phyloP scores from a whole-genome alignment of 2,113 vertebrate species.

The Pterophyllum scalare region DNA sequence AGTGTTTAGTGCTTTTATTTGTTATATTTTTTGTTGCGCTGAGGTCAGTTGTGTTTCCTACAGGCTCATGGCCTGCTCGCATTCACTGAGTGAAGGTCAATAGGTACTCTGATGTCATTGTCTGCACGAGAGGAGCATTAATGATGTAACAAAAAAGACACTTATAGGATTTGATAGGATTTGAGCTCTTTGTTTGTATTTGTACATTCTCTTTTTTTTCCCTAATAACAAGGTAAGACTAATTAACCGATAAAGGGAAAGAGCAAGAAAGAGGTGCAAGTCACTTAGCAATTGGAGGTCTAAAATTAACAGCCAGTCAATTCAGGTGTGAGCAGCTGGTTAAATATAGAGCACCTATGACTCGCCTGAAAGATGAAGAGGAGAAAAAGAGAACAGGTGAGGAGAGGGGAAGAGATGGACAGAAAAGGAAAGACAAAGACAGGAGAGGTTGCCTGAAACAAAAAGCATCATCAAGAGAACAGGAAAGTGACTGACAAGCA shows the following conservation, averaged over 20 bases:
- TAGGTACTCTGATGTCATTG: conserved; percentile 27
- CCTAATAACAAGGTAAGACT: background rate
- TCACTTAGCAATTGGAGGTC: conserved; percentile 53
- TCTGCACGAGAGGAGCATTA: background rate
- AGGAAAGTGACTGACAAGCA: conserved; percentile 22
- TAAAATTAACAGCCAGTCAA: conserved; percentile 71
- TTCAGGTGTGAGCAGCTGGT: conserved; percentile 39
- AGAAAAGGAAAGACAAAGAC: background rate
- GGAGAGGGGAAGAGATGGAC: conserved; percentile 4
- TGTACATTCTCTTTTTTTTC: conserved; percentile 3
- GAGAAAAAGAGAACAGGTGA: conserved; percentile 13
- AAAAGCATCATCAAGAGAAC: background rate
- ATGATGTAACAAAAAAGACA: background rate
- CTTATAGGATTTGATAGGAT: background rate
- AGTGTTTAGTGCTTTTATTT: conserved; percentile 23
- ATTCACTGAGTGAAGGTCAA: conserved; percentile 31
- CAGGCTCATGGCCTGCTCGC: conserved; percentile 15
- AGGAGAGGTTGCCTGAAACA: background rate
- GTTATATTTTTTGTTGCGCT: background rate
- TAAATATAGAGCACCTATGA: conserved; percentile 59
- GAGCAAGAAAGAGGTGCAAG: conserved; percentile 14
- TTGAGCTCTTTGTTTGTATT: conserved; percentile 1
- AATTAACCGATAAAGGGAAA: conserved; percentile 2
- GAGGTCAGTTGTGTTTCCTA: background rate
- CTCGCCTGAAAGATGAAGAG: conserved; percentile 5